A percentile compares a stretch with the other conserved stretches of the same genome.
Conservation (phyloP, 2,797 vertebrate species). For the Rachycentron canadum region DNA sequence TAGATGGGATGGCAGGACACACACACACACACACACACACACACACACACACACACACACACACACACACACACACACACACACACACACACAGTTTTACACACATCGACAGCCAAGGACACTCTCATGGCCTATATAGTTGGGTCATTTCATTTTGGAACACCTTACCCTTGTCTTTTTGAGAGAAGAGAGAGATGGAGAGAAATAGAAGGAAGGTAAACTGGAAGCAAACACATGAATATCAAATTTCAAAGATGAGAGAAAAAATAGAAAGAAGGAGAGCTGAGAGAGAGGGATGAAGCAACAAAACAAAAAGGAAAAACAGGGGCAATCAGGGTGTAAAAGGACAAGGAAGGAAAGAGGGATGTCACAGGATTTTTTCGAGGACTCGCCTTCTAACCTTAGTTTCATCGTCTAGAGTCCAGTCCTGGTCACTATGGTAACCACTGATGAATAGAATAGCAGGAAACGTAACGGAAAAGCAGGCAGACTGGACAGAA, state of each 20-base stretch:
- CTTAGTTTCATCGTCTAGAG: slow-evolving; percentile 44
- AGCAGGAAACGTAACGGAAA: slow-evolving; percentile 26
- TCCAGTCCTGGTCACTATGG: slow-evolving; percentile 58
- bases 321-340: neutral
- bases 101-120: slow-evolving; percentile 76
- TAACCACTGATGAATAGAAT: slow-evolving; percentile 51
- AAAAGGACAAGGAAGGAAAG: neutral
- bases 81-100: slow-evolving; percentile 50
- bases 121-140: slow-evolving; percentile 76
- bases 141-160: slow-evolving; percentile 67
- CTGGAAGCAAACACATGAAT: neutral
- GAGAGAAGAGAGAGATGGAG: slow-evolving; percentile 12
- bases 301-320: neutral
- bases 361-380: slow-evolving; percentile 27
- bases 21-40: slow-evolving; percentile 45
- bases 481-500: slow-evolving; percentile 1
- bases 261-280: too few relatives aligned
- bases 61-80: slow-evolving; percentile 13
- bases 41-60: slow-evolving; percentile 34
- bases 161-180: slow-evolving; percentile 63
- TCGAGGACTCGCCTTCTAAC: slow-evolving; percentile 48
- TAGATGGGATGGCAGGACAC: slow-evolving; percentile 78
- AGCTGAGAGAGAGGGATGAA: slow-evolving; percentile 4
- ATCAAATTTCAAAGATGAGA: slow-evolving; percentile 1
- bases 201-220: neutral